Evolutionary conservation across 2,888 invertebrate species (phyloP), one percentile per base, ranked within the genome.

Genomic region (Caenorhabditis zanzibari): DNA sequence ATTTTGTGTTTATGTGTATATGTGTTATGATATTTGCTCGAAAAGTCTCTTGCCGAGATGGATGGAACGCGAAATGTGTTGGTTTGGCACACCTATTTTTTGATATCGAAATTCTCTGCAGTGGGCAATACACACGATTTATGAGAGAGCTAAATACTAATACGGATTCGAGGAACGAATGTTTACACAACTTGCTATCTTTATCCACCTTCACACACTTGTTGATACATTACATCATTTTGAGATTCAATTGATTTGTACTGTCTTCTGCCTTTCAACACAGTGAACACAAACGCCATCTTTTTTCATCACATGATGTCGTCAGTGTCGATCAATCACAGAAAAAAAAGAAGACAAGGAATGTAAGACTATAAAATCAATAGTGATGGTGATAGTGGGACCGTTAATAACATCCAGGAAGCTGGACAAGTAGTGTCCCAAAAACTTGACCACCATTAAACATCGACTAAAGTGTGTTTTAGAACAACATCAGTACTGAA

Each of bases 71-170:
- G 58, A 58, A 59, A 28, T 54, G 63, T 54, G 63, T 38, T 38
- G 38, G 41, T 41, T 47, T 61, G 77, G 69, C 77, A 71, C 77
- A 77, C 77, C 77, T 59, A 68, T 76, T 77, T 69, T 77, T 77
- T 76, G 44, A 77, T 63, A 77, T 77, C 54, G n/a, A 63, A 41
- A 71, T 56, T 63, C 52, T 28, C 4, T 28, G 47, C 32, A 19
- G 24, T 47, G 66, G 58, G 74, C 56, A 69, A 47, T 12, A 19
- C 64, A 64, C 44, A 26, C 24, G 26, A 19, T n/a, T 19, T 19
- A n/a, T 19, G 47, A 10, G n/a, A 32, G 19, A n/a, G n/a, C n/a
- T n/a, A n/a, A n/a, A 16, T 75, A 76, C 69, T 69, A 52, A 61
- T 61, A 69, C 59, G 68, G 59, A 75, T 75, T 47, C 19, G 54